Evolutionary conservation across 1,140 invertebrate species (phyloP).

Genomic region (Caenorhabditis remanei): DNA sequence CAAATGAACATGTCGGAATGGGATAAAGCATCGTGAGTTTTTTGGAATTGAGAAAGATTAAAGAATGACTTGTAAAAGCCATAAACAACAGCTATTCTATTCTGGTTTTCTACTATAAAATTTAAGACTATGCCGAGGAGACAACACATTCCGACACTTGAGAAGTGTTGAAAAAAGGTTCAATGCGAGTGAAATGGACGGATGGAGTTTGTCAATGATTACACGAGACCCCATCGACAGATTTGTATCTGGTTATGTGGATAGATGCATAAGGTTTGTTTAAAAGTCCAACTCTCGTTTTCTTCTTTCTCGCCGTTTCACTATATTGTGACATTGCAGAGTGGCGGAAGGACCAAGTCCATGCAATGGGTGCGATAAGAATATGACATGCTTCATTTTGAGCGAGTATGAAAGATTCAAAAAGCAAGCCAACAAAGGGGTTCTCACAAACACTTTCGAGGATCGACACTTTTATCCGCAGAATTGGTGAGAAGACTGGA

Average conservation of each 20-base stretch:
- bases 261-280: constrained; percentile 61
- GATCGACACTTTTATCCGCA: constrained; percentile 63
- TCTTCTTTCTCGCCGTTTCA: not conserved
- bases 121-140: constrained; percentile 27
- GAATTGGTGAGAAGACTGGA: constrained; percentile 45
- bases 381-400: constrained; percentile 61
- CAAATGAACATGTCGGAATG: constrained; percentile 40
- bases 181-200: not conserved
- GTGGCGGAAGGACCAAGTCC: constrained; percentile 37
- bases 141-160: constrained; percentile 38
- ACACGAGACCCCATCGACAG: constrained; percentile 57
- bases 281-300: not conserved
- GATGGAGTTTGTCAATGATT: constrained; percentile 46
- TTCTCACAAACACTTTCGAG: constrained; percentile 53
- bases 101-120: not conserved
- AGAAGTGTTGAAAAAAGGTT: constrained; percentile 15
- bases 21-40: constrained; percentile 38
- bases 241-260: constrained; percentile 61
- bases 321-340: constrained; percentile 52
- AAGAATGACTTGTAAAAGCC: not conserved
- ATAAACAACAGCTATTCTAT: not conserved
- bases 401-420: constrained; percentile 55
- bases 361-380: constrained; percentile 60
- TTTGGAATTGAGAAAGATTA: not conserved
- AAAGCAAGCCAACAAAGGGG: constrained; percentile 28